Evolutionary conservation across 2,113 vertebrate genomes (phyloP).

Genomic region (Callocephalon fimbriatum): DNA sequence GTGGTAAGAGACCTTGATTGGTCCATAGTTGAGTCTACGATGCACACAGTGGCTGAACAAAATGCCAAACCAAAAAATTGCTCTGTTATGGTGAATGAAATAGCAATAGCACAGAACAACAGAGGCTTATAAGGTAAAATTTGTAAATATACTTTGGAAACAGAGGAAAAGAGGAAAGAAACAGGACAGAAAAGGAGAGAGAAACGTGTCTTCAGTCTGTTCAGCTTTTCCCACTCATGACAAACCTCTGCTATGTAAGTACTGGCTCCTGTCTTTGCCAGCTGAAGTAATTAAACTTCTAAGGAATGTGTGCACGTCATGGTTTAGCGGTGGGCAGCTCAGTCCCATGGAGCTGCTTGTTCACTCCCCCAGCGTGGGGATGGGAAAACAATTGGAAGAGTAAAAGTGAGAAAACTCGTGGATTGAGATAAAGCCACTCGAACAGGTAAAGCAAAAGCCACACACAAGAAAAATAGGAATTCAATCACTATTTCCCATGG

Average conservation of each 20-base stretch:
- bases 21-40: neutral
- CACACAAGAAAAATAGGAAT: neutral
- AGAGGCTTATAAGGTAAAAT: neutral
- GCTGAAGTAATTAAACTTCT: neutral
- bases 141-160: neutral
- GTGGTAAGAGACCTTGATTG: rapidly evolving
- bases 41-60: neutral
- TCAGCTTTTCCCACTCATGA: neutral
- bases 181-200: neutral
- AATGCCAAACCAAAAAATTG: neutral
- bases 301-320: neutral
- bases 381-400: neutral
- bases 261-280: neutral
- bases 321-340: neutral
- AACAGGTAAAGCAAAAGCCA: neutral
- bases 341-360: neutral
- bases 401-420: neutral
- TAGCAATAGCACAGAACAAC: neutral
- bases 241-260: neutral
- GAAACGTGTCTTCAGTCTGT: neutral
- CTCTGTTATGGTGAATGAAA: neutral
- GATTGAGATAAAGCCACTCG: neutral
- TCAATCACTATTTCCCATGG: neutral
- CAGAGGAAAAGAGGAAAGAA: neutral
- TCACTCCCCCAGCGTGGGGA: neutral